These are phyloP conservation scores for Thamnophis sirtalis DNA, from an alignment of 2,113 vertebrate species.

Conservation along the genomic window DNA sequence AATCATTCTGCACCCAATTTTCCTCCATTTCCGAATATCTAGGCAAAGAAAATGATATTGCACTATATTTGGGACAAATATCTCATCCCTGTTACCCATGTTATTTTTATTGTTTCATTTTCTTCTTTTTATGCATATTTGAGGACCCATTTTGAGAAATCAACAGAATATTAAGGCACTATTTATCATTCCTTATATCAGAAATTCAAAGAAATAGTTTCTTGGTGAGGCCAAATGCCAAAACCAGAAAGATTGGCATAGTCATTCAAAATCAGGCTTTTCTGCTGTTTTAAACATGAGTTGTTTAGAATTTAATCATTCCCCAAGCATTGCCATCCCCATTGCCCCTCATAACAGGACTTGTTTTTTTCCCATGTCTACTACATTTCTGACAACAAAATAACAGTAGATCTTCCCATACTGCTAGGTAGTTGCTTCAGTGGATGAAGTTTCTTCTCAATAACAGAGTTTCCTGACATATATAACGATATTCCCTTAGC, in stretches of 20 bases:
- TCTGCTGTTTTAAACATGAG: neutral
- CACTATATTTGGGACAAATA: neutral
- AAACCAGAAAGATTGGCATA: neutral
- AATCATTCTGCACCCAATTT: neutral
- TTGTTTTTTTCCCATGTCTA: neutral
- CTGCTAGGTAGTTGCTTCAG: neutral
- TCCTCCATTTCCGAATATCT: neutral
- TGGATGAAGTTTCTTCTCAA: neutral
- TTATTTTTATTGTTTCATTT: neutral
- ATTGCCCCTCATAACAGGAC: neutral
- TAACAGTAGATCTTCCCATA: neutral
- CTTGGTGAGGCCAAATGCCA: neutral
- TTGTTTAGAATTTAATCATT: neutral
- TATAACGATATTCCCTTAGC: neutral
- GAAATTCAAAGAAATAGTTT: neutral
- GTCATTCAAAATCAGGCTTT: neutral
- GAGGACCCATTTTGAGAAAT: neutral
- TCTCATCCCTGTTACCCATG: neutral
- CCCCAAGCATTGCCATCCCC: neutral
- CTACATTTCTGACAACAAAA: neutral
- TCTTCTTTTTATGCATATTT: neutral
- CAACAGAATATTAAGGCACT: neutral
- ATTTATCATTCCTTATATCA: neutral
- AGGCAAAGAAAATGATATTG: neutral
- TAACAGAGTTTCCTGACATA: neutral